Percentiles rank a stretch among this genome's conserved stretches.
phyloP scores from a whole-genome alignment of 2,113 vertebrate species.

The Regulus satrapa region DNA sequence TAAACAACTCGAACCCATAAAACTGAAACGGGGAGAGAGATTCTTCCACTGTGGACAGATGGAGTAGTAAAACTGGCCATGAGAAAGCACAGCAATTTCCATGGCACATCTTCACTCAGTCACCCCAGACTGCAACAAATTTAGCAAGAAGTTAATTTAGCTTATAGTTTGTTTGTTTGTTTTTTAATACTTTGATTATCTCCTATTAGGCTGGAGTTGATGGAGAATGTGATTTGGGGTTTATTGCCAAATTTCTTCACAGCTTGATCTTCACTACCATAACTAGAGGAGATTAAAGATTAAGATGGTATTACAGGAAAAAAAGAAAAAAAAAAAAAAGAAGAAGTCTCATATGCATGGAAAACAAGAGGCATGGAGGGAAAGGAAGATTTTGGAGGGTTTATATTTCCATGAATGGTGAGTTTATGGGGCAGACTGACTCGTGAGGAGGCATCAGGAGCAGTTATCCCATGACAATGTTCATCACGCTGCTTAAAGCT shows the following conservation, averaged over 20 bases:
- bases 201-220: not conserved
- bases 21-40: not conserved
- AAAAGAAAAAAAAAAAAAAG: not conserved
- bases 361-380: not conserved
- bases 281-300: not conserved
- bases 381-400: not conserved
- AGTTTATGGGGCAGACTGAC: not conserved
- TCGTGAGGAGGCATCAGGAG: not conserved
- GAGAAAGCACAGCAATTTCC: not conserved
- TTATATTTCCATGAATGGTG: not conserved
- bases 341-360: not conserved
- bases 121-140: not conserved
- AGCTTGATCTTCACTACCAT: not conserved
- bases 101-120: not conserved
- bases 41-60: slow-evolving; percentile 25
- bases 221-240: not conserved
- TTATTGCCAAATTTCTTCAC: not conserved
- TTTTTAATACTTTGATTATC: not conserved
- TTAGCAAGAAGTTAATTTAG: not conserved
- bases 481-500: not conserved
- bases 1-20: slow-evolving; percentile 10
- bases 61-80: not conserved
- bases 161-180: not conserved
- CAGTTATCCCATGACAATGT: not conserved
- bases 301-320: not conserved